Base-by-base conservation (phyloP, 2,888 invertebrate species). In the Acanthococcus lagerstroemiae region DNA sequence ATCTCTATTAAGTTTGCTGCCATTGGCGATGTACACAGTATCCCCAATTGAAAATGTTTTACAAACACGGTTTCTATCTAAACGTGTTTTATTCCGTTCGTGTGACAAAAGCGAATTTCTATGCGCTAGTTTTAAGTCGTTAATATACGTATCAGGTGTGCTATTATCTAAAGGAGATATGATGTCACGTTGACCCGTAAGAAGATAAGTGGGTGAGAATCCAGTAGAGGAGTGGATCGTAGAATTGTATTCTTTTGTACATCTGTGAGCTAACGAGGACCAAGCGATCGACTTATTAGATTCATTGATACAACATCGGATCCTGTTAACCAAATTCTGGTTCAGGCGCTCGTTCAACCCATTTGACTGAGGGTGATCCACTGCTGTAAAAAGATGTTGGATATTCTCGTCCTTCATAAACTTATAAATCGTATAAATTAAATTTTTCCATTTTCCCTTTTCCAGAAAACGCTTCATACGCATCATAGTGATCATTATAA, bases 321-420 rank as follows among this genome's bases (percentile, higher is more conserved):
- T 71, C 67, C 68, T 63, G 45, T 70, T 69, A 26, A 68, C 65
- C 52, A 68, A 37, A 45, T 69, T 72, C 58, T 71, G 71, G 50
- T 71, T 71, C n/a, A 69, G 46, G 54, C 67, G 68, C 58, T 70
- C 70, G 19, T 70, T 70, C 17, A 71, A 44, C 6, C 70, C 67
- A 46, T 70, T 69, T 19, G 69, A 69, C 55, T 69, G 69, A 2
- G 70, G 67, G 50, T 69, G 52, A 67, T 71, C 68, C 37, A 69
- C 54, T 25, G 69, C 70, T n/a, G 71, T 70, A 54, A 69, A 71
- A 52, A 70, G 58, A 6, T 69, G 54, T 61, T 63, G 66, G 48
- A 71, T 67, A 19, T 69, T 61, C n/a, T 71, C 52, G 15, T 57
- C 46, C 50, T 69, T 67, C 55, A 72, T 50, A 67, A 69, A 72